Evolutionary conservation across 2,888 invertebrate species (phyloP), one percentile per base, ranked within the genome.

Genomic region (Phortica okadai): DNA sequence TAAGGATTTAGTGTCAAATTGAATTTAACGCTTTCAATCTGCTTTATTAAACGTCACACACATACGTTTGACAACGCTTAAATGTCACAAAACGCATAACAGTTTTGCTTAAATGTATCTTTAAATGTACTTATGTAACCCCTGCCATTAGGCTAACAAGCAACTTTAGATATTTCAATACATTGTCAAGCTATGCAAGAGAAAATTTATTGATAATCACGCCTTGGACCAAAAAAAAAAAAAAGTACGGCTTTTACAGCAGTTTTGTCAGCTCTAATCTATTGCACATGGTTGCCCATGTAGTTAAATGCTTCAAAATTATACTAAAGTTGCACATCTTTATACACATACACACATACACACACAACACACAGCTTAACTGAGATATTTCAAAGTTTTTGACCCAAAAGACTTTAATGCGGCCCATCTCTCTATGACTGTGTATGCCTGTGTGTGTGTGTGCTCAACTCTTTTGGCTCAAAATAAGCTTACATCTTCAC

Each of bases 371-470:
- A 86, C 79, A 84, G 82, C 83, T 82, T 84, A 83, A 81, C 82
- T 85, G 10, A 25, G 59, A 83, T 85, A 82, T 74, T 86, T 80
- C 83, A 87, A 87, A 85, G 84, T 88, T 88, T 87, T 78, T 86
- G 85, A 86, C 88, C 87, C 88, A 87, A 86, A 87, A 83, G 87
- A 87, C 84, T 87, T 88, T 86, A 77, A 21, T 58, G 73, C 41
- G 56, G 7, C 33, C 33, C 69, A 21, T n/a, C 2, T n/a, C 2
- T 69, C 16, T 69, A 45, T 69, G 69, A 16, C 8, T 45, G 69
- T 45, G 21, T 16, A 45, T 42, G 11, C 2, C 1, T 69, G 45
- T 69, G 69, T 69, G 69, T 45, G 45, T 45, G 69, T 21, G 21
- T 44, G 69, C 45, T 69, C 42, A 66, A 42, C 42, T n/a, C 45